phyloP scores from a whole-genome alignment of 2,888 invertebrate species.

The Synanthedon myopaeformis region DNA sequence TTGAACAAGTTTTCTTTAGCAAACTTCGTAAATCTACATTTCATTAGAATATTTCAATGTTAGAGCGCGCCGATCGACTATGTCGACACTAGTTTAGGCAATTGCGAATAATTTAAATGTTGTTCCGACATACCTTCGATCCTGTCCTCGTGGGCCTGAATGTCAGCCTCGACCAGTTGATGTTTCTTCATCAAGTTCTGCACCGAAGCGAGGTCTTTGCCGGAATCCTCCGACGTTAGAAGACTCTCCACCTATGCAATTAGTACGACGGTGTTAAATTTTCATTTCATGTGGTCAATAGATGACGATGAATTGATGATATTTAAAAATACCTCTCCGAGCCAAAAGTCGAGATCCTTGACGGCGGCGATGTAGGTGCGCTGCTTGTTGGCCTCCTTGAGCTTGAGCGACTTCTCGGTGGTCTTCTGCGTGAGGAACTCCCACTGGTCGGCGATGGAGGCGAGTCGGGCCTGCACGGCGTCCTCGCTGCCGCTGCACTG shows the following conservation, averaged over 20 bases:
- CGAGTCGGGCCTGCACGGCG: conserved; percentile 88
- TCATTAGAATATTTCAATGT: no score
- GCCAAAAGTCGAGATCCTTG: conserved; percentile 99
- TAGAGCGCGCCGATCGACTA: no score
- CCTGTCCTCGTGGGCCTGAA: conserved; percentile 95
- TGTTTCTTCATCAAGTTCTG: conserved; percentile 99
- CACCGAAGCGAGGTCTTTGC: conserved; percentile 97
- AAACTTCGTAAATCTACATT: no score
- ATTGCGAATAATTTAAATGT: no score
- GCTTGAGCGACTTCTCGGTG: conserved; percentile 96
- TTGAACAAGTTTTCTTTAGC: no score
- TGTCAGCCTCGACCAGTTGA: conserved; percentile 97
- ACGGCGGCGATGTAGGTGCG: conserved; percentile 99
- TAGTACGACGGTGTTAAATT: not conserved
- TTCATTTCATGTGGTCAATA: not conserved
- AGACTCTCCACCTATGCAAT: conserved; percentile 83
- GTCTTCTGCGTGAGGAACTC: conserved; percentile 98
- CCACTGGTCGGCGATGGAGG: conserved; percentile 98
- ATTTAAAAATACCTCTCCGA: conserved; percentile 81
- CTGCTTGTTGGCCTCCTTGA: conserved; percentile 99
- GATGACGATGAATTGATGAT: no score
- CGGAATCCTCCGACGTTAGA: conserved; percentile 95
- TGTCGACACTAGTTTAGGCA: no score
- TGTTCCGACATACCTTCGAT: conserved; percentile 78
- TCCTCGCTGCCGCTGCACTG: conserved; percentile 99